Conservation (phyloP, 1,140 invertebrate species). For the Babylonia areolata region DNA sequence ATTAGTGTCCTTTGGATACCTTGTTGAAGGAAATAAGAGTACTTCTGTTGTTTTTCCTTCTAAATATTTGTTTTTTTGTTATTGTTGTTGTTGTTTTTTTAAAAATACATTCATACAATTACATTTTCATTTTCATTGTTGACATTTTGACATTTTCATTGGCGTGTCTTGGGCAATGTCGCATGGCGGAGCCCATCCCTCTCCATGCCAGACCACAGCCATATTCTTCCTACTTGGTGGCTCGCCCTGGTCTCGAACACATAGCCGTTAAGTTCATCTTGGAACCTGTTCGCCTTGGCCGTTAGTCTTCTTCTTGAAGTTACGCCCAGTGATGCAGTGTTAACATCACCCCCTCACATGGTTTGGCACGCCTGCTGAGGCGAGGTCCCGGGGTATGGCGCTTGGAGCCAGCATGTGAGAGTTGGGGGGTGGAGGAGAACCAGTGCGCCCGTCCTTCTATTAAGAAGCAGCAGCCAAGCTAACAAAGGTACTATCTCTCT, state of each 20-base stretch:
- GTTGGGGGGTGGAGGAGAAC: background rate
- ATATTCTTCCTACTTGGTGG: background rate
- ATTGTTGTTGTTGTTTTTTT: too few relatives aligned
- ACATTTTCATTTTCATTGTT: too few relatives aligned
- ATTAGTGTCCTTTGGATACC: too few relatives aligned
- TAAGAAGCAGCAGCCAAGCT: too few relatives aligned
- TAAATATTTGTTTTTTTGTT: too few relatives aligned
- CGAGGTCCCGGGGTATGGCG: background rate
- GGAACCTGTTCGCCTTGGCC: background rate
- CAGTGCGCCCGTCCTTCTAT: background rate
- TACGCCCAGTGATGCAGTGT: background rate
- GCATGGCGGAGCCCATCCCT: background rate
- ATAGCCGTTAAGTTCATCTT: background rate
- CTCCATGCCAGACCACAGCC: background rate
- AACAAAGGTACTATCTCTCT: too few relatives aligned
- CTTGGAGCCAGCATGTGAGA: background rate
- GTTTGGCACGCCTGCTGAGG: background rate
- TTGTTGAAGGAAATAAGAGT: too few relatives aligned
- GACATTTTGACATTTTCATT: too few relatives aligned
- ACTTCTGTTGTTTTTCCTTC: too few relatives aligned
- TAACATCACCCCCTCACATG: background rate
- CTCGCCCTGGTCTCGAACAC: background rate
- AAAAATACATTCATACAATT: too few relatives aligned
- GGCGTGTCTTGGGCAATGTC: conserved; percentile 1
- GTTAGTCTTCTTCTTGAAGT: too few relatives aligned